These are phyloP conservation scores for Laticauda colubrina DNA, from an alignment of 2,113 vertebrate species.

Conservation along the genomic window DNA sequence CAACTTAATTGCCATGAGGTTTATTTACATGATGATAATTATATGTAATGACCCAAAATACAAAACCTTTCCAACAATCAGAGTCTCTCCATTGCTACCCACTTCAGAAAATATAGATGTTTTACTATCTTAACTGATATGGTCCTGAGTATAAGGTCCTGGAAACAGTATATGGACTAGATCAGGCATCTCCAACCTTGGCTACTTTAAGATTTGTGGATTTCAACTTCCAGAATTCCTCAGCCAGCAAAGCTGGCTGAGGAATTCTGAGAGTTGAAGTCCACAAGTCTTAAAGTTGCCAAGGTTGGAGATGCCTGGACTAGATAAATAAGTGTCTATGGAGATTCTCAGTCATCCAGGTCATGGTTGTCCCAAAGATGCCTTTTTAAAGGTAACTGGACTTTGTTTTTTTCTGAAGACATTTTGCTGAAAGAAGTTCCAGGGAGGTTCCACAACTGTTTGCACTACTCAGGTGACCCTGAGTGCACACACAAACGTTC, in stretches of 20 bases:
- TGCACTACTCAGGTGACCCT: background rate
- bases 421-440: background rate
- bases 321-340: background rate
- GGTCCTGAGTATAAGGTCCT: background rate
- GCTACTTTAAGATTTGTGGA: too few relatives aligned
- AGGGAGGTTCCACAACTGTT: background rate
- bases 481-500: background rate
- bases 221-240: too few relatives aligned
- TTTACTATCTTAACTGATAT: background rate
- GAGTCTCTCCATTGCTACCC: background rate
- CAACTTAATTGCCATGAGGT: background rate
- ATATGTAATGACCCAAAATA: background rate
- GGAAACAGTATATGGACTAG: background rate
- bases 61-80: background rate
- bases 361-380: background rate
- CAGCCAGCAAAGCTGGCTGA: too few relatives aligned
- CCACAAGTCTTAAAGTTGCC: too few relatives aligned
- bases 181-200: background rate
- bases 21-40: background rate
- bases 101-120: background rate
- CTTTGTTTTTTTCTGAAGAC: background rate
- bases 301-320: too few relatives aligned
- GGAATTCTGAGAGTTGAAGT: too few relatives aligned
- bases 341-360: background rate
- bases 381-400: background rate